Evolutionary conservation across 2,113 vertebrate species (phyloP).

Genomic region (Sorex fumeus): DNA sequence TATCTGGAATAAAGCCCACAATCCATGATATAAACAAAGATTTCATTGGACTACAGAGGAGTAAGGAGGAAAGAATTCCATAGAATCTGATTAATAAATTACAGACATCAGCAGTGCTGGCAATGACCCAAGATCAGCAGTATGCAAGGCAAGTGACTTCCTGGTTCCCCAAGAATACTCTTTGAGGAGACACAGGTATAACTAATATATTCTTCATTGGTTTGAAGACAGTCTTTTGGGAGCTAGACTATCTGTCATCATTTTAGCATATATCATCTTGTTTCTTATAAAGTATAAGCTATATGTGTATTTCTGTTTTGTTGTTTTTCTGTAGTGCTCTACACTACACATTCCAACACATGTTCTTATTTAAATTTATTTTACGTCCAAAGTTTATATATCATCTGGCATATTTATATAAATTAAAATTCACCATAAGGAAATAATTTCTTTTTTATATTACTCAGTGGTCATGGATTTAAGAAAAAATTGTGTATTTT

Average conservation of each 20-base stretch:
- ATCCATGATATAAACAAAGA: not conserved
- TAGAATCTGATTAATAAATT: no score
- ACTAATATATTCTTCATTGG: not conserved
- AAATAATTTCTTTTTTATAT: not conserved
- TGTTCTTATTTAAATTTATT: conserved; percentile 63
- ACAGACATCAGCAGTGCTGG: no score
- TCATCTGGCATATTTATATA: not conserved
- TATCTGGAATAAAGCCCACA: not conserved
- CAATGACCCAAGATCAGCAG: no score
- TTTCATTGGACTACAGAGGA: no score
- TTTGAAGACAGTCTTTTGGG: not conserved
- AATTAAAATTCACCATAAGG: conserved; percentile 43
- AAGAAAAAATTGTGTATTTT: not conserved
- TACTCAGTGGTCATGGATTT: not conserved
- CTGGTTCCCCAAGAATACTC: not conserved
- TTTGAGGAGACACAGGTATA: not conserved
- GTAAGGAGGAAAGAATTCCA: no score
- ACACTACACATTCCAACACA: not conserved
- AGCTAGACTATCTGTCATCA: conserved; percentile 9
- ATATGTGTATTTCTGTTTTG: conserved; percentile 35
- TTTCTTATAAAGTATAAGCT: conserved; percentile 57
- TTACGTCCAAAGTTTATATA: conserved; percentile 30
- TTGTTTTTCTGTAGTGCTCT: conserved; percentile 23
- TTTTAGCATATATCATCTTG: conserved; percentile 30
- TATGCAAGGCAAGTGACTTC: not conserved